Percentiles rank a stretch among this genome's conserved stretches.
Evolutionary conservation across 2,888 invertebrate genomes (phyloP).

Genomic region (Rotaria magnacalcarata): DNA sequence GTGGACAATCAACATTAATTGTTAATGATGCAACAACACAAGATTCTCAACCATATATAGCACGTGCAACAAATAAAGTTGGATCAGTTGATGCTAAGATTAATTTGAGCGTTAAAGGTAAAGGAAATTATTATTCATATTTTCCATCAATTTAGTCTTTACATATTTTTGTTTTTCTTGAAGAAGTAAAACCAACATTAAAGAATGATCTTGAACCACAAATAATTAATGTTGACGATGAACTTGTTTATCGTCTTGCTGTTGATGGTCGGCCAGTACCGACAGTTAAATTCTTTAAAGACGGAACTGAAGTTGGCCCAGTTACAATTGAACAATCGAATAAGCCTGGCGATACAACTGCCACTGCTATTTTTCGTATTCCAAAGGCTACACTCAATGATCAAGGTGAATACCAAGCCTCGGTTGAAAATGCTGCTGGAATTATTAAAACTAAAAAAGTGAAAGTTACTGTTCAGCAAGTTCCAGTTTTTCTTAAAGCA

Average conservation of each 20-base stretch:
- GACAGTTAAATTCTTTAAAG: slow-evolving; percentile 10
- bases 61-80: slow-evolving; percentile 46
- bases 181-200: slow-evolving; percentile 8
- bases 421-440: not conserved
- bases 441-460: slow-evolving; percentile 20
- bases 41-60: slow-evolving; percentile 45
- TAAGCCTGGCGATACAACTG: not conserved
- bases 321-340: not conserved
- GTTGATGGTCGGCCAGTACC: slow-evolving; percentile 10
- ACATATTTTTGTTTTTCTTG: not conserved
- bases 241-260: slow-evolving; percentile 24
- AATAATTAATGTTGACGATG: not conserved
- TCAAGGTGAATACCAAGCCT: slow-evolving; percentile 26
- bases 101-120: slow-evolving; percentile 40
- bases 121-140: too few species aligned
- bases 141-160: too few species aligned
- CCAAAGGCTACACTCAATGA: not conserved
- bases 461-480: slow-evolving; percentile 19
- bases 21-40: slow-evolving; percentile 57
- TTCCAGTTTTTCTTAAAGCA: slow-evolving; percentile 38
- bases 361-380: not conserved
- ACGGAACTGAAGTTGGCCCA: slow-evolving; percentile 9
- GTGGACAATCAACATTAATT: slow-evolving; percentile 30
- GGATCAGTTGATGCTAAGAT: slow-evolving; percentile 43
- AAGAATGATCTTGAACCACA: slow-evolving; percentile 33